phyloP scores from a whole-genome alignment of 2,888 invertebrate species.

The Rhaphigaster nebulosa region DNA sequence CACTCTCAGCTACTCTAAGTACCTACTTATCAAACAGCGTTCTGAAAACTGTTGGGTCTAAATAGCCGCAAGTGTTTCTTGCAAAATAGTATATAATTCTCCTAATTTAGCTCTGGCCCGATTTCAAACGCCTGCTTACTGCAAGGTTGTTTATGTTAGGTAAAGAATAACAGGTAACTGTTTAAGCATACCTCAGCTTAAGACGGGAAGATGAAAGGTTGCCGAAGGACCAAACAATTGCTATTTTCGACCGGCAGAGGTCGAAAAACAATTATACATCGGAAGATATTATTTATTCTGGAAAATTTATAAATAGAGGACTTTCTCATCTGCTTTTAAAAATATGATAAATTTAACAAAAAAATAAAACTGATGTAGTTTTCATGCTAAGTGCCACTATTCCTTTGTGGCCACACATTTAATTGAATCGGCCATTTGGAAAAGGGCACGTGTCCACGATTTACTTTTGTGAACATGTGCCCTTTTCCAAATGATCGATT shows the following conservation, averaged over 20 bases:
- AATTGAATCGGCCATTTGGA: no score
- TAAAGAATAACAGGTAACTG: conserved; percentile 17
- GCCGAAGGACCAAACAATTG: neutral
- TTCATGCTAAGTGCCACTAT: no score
- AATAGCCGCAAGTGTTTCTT: neutral
- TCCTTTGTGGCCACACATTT: no score
- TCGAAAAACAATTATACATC: neutral
- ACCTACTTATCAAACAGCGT: neutral
- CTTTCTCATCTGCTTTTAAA: no score
- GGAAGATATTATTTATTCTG: neutral
- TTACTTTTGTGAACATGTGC: no score
- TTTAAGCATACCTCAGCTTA: neutral
- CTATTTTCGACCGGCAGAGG: neutral
- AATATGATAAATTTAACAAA: no score
- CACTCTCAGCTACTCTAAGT: neutral
- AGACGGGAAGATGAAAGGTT: neutral
- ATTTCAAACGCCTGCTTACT: conserved; percentile 6
- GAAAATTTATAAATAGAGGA: neutral
- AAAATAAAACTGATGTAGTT: no score
- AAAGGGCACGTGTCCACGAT: no score
- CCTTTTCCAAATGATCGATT: no score
- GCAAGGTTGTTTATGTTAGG: neutral
- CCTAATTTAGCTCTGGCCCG: conserved; percentile 17
- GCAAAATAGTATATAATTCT: conserved; percentile 7
- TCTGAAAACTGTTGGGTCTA: neutral